Base-by-base conservation (phyloP, 2,797 vertebrate species). In the Phrynocephalus vlangalii region DNA sequence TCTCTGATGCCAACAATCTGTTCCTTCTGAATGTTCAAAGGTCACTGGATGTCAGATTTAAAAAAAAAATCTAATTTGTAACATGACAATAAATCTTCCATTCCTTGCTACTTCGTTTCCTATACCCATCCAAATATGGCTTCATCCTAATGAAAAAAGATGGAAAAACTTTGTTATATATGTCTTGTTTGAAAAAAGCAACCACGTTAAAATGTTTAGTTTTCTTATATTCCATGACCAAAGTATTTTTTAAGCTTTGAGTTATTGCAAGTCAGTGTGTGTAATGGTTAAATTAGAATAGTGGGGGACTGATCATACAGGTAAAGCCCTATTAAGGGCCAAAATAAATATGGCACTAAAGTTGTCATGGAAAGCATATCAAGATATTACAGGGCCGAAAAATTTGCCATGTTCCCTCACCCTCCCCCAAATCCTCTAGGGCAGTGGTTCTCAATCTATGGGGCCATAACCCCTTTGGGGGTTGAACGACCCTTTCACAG, bases 51-150 rank as follows among this genome's bases (percentile, higher is more conserved):
- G 26, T 89, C 60, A 85, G 92, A 93, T 75, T 85, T 56, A 1
- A 56, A 82, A 93, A 85, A 26, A 86, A 68, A 50, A 75, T 89
- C 77, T 78, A 82, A 0, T 26, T 75, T 82, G 91, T 87, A 88
- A 89, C 90, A 3, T 90, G 72, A 80, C 30, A 44, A 10, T 91
- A 38, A 88, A 87, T 91, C 89, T 92, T 96, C 92, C 86, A 91
- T 90, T 90, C 83, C 82, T 72, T 68, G 1, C 85, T 52, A 8
- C 67, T 91, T 94, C 94, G 85, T 90, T 89, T 86, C 18, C 77
- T 94, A 95, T 71, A 95, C 76, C 94, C 95, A 95, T 91, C 95
- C 96, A 92, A 94, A 96, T 86, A 95, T 38, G 81, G 88, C 86
- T 68, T 93, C 90, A 2, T 95, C 94, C 96, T 97, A 92, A 86